Evolutionary conservation across 2,797 vertebrate genomes (phyloP).

Genomic region (Parambassis ranga): DNA sequence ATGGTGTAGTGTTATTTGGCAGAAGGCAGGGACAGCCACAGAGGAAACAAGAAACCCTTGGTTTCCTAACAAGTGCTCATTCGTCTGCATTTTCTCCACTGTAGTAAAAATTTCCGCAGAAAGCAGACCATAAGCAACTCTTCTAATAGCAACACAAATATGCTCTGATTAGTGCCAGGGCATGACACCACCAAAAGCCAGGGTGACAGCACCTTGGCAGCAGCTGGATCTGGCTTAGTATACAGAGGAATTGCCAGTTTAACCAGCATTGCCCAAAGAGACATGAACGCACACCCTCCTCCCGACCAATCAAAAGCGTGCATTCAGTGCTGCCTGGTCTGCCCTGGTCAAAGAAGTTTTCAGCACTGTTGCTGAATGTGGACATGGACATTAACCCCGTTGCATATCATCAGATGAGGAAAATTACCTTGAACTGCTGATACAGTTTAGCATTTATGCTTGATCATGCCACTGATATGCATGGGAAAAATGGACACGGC

Average conservation of each 20-base stretch:
- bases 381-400: background rate
- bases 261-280: slow-evolving; percentile 7
- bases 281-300: slow-evolving; percentile 32
- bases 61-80: slow-evolving; percentile 26
- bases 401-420: background rate
- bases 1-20: slow-evolving; percentile 1
- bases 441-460: background rate
- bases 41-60: slow-evolving; percentile 33
- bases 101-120: slow-evolving; percentile 16
- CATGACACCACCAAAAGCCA: slow-evolving; percentile 30
- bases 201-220: slow-evolving; percentile 33
- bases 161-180: background rate
- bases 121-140: slow-evolving; percentile 17
- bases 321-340: background rate
- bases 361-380: background rate
- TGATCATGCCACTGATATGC: background rate
- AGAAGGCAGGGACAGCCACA: background rate
- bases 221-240: background rate
- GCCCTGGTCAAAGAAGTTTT: background rate
- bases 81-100: slow-evolving; percentile 12
- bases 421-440: background rate
- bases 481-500: background rate
- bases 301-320: slow-evolving; percentile 37
- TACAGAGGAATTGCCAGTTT: slow-evolving; percentile 12
- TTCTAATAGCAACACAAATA: slow-evolving; percentile 16